These are phyloP conservation scores for Pterostichus madidus DNA, from an alignment of 2,888 invertebrate genomes.

Conservation along the genomic window DNA sequence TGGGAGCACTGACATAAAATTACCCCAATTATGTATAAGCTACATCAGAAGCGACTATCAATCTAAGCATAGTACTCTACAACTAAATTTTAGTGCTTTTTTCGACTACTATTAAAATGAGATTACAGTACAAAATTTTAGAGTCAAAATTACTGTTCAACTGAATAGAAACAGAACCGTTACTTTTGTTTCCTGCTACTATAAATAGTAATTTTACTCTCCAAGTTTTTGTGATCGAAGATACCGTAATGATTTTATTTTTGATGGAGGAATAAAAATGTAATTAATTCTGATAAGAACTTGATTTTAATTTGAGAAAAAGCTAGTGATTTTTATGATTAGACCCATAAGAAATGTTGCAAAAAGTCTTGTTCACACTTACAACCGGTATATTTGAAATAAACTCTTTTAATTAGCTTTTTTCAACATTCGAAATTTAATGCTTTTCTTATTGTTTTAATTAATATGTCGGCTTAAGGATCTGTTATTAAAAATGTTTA, in stretches of 20 bases:
- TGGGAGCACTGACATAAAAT: slow-evolving; percentile 61
- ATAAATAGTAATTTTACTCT: slow-evolving; percentile 47
- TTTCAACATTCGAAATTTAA: too few species aligned
- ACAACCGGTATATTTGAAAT: neutral
- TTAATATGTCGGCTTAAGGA: too few species aligned
- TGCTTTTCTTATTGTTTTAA: too few species aligned
- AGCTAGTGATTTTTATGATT: neutral
- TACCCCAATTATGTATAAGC: slow-evolving; percentile 51
- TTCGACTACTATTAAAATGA: slow-evolving; percentile 43
- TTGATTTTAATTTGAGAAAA: slow-evolving; percentile 24
- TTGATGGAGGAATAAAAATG: neutral
- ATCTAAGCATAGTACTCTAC: neutral
- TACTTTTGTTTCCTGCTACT: slow-evolving; percentile 19
- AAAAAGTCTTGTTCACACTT: neutral
- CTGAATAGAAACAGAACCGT: slow-evolving; percentile 24
- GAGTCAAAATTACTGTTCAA: slow-evolving; percentile 9
- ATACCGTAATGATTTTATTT: slow-evolving; percentile 42
- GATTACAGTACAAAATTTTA: slow-evolving; percentile 54
- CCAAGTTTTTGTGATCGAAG: slow-evolving; percentile 18
- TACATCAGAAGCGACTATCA: neutral
- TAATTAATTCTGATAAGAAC: slow-evolving; percentile 16
- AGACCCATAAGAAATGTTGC: neutral
- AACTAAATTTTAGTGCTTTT: slow-evolving; percentile 32
- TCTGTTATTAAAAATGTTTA: too few species aligned
- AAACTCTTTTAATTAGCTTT: neutral